Conservation (phyloP, 2,797 vertebrate species). For the Cephalopachus bancanus region DNA sequence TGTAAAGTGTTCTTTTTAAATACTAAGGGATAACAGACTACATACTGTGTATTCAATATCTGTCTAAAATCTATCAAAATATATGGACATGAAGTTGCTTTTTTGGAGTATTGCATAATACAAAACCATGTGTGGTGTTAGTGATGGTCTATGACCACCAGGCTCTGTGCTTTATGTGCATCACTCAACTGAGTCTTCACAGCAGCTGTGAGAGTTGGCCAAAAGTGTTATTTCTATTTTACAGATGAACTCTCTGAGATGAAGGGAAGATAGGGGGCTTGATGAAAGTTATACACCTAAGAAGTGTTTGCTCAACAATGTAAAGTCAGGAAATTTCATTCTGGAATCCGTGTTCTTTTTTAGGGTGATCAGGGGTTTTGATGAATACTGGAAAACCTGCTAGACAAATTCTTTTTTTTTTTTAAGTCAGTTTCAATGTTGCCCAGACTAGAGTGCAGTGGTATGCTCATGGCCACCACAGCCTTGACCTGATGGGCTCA, state of each 20-base stretch:
- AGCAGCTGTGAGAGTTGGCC: not conserved
- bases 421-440: no score
- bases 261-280: not conserved
- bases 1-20: conserved; percentile 36
- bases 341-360: not conserved
- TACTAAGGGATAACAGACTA: not conserved
- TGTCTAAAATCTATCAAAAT: not conserved
- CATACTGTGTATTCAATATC: not conserved
- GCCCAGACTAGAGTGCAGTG: no score
- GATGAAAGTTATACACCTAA: not conserved
- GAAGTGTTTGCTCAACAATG: not conserved
- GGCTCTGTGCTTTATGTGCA: not conserved
- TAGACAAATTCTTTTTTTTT: not conserved
- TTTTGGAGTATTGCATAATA: conserved; percentile 5
- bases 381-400: not conserved
- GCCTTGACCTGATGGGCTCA: no score
- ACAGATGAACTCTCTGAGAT: not conserved
- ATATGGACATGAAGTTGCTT: not conserved
- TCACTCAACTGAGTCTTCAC: conserved; percentile 4
- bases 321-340: not conserved
- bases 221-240: not conserved
- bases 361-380: not conserved
- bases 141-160: not conserved
- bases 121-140: not conserved
- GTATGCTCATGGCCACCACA: no score